Evolutionary conservation across 2,113 vertebrate species (phyloP), one percentile per base, ranked within the genome.

Genomic region (Barnardius zonarius): DNA sequence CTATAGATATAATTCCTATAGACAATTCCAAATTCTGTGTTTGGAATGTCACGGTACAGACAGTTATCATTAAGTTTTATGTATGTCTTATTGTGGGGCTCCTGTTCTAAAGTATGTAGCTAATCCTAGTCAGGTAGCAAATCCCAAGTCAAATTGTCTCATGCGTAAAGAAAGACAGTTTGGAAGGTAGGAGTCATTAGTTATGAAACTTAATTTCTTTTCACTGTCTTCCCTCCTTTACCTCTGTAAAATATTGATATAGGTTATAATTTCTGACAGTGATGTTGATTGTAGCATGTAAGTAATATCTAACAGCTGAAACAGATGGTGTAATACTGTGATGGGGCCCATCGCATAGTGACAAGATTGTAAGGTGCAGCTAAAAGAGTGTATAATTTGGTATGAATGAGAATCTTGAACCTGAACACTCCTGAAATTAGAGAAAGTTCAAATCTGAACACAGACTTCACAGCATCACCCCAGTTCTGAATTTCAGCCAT

Each of bases 181-280:
- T 52, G 76, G 72, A 69, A 70, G 64, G 61, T 69, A 74, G 57
- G 70, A 88, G 28, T 93, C 78, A 79, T 88, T 73, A 81, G 72
- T 93, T 92, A 73, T 89, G 74, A 73, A 92, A 82, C 62, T 70
- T 90, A 78, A 84, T 96, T 95, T 95, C 68, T 93, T 96, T 92
- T 86, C 61, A 23, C 82, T 70, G 54, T 77, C 78, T 85, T 90
- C 46, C 10, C 55, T 92, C 33, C 55, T 88, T 90, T 94, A n/a
- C 77, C 57, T 70, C 72, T 88, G 44, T 83, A 59, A 96, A 93
- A 84, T 95, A 91, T 72, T 93, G 81, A 85, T 69, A 62, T 11
- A 68, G 77, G 72, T 90, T 88, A 41, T 83, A 83, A 78, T 90
- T 88, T 88, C 73, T 88, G 86, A 86, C 64, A 83, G 72, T 52